A percentile compares a stretch with the other conserved stretches of the same genome.
phyloP scores from a whole-genome alignment of 2,113 vertebrate species.

The Entomyzon cyanotis region DNA sequence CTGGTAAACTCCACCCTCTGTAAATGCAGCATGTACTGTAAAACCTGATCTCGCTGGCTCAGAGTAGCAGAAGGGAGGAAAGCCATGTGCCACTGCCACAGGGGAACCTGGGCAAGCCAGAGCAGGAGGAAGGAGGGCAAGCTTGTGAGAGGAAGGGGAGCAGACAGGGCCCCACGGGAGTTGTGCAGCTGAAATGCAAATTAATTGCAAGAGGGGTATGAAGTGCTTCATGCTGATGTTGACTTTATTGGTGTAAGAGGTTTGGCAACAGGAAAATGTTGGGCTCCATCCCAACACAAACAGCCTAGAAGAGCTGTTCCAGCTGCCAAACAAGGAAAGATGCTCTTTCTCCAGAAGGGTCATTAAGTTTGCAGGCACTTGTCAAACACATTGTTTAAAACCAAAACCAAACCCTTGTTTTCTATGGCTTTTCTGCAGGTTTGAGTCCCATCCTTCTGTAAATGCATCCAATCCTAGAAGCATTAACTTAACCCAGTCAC shows the following conservation, averaged over 20 bases:
- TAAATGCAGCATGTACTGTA: constrained; percentile 53
- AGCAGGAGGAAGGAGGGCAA: neutral
- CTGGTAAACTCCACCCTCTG: constrained; percentile 81
- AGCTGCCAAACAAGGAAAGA: neutral
- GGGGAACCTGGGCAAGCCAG: neutral
- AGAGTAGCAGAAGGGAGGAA: neutral
- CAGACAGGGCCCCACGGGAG: neutral
- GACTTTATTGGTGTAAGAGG: neutral
- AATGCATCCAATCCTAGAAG: constrained; percentile 44
- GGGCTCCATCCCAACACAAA: neutral
- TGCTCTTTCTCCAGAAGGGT: neutral
- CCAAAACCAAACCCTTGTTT: neutral
- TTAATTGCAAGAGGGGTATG: neutral
- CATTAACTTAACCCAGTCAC: neutral
- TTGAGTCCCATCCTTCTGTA: constrained; percentile 43
- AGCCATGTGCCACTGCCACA: neutral
- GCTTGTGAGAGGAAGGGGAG: neutral
- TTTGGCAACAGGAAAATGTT: neutral
- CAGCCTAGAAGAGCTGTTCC: neutral
- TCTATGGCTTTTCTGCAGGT: constrained; percentile 59
- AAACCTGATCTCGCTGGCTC: constrained; percentile 48
- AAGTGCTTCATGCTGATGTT: neutral
- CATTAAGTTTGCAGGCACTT: constrained; percentile 7
- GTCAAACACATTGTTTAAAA: constrained; percentile 7
- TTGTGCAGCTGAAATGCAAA: neutral